These are phyloP conservation scores for Chrysolina americana DNA, from an alignment of 2,888 invertebrate genomes.

Conservation along the genomic window DNA sequence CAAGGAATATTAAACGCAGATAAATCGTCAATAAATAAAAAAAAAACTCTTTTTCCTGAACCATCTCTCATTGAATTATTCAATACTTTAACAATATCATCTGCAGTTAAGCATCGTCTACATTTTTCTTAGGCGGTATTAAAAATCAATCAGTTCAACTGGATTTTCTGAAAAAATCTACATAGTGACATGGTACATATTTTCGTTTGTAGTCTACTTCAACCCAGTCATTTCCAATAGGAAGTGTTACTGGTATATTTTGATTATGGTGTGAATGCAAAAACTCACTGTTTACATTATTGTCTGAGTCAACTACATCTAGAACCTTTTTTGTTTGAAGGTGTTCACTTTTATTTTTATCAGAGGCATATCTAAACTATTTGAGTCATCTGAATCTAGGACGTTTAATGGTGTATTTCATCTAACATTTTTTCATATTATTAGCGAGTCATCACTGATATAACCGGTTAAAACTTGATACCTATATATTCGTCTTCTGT, in stretches of 20 bases:
- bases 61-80: conserved; percentile 10
- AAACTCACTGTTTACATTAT: not conserved
- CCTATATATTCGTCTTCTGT: conserved; percentile 29
- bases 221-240: conserved; percentile 9
- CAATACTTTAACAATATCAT: conserved; percentile 4
- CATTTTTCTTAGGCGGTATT: conserved; percentile 9
- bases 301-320: conserved; percentile 2
- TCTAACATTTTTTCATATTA: not conserved
- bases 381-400: conserved; percentile 15
- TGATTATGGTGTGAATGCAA: not conserved
- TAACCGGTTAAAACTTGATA: conserved; percentile 29
- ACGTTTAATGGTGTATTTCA: conserved; percentile 5
- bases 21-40: not conserved
- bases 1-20: conserved; percentile 9
- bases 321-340: not conserved
- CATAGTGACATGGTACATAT: conserved; percentile 9
- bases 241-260: not conserved
- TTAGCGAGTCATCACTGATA: conserved; percentile 34
- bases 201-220: conserved; percentile 7
- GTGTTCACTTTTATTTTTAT: not conserved
- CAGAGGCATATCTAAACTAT: conserved; percentile 1
- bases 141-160: too few relatives aligned
- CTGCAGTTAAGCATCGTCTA: conserved; percentile 12
- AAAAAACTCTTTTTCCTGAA: not conserved
- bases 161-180: not conserved